Evolutionary conservation across 2,113 vertebrate genomes (phyloP).

Genomic region (Nothocercus julius): DNA sequence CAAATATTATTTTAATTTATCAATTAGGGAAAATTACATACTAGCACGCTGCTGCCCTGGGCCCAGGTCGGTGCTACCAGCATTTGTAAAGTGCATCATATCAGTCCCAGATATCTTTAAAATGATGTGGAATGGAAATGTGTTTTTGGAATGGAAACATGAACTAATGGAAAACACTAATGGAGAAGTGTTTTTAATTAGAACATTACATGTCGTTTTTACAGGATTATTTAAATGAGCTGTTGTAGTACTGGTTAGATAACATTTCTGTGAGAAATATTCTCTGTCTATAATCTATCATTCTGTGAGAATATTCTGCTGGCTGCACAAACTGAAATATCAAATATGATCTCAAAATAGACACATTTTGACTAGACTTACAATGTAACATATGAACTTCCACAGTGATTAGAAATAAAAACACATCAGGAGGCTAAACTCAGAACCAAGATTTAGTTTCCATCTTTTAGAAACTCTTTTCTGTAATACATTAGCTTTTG

Average conservation of each 20-base stretch:
- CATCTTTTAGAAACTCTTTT: not conserved
- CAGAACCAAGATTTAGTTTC: not conserved
- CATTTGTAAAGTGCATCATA: not conserved
- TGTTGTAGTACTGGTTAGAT: fast-evolving
- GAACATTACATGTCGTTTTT: not conserved
- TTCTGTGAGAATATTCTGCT: not conserved
- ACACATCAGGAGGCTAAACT: not conserved
- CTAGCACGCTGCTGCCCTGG: not conserved
- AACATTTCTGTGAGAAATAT: not conserved
- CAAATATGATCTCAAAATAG: not conserved
- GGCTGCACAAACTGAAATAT: not conserved
- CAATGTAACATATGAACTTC: not conserved
- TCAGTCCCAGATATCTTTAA: not conserved
- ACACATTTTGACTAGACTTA: not conserved
- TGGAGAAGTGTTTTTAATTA: conserved; percentile 19
- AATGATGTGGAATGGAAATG: not conserved
- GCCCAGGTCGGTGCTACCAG: conserved; percentile 12
- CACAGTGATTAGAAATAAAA: conserved; percentile 13
- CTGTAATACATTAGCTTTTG: not conserved
- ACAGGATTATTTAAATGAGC: not conserved
- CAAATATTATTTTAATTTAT: conserved; percentile 75
- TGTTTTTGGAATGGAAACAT: not conserved
- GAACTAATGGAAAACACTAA: no score
- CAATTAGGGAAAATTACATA: conserved; percentile 71
- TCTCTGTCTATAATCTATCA: not conserved